Evolutionary conservation across 2,797 vertebrate genomes (phyloP).

Genomic region (Halcyon smyrnensis): DNA sequence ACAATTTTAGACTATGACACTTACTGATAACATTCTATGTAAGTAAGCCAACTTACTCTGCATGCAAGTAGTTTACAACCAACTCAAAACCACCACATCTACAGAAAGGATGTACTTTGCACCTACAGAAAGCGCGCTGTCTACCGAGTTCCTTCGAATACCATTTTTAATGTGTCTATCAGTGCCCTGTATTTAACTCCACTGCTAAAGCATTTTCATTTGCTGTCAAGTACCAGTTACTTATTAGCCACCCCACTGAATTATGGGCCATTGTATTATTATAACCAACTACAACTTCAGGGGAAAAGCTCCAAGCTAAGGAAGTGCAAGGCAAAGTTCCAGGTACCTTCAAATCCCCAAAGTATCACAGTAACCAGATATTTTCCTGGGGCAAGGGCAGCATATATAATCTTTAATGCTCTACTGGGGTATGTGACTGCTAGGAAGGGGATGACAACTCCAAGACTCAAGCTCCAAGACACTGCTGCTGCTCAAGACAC

Average conservation of each 20-base stretch:
- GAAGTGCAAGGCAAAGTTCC: not conserved
- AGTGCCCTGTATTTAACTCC: not conserved
- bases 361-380: not conserved
- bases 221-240: not conserved
- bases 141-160: not conserved
- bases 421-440: not conserved
- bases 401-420: not conserved
- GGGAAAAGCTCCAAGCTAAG: not conserved
- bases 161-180: not conserved
- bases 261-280: not conserved
- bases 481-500: not conserved
- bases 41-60: not conserved
- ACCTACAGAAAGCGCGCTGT: not conserved
- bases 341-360: not conserved
- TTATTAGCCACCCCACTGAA: not conserved
- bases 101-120: not conserved
- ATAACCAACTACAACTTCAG: not conserved
- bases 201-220: not conserved
- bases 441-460: not conserved
- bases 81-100: not conserved
- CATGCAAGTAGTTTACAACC: not conserved
- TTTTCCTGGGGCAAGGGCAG: not conserved
- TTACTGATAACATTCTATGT: rapidly evolving
- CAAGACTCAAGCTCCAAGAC: not conserved
- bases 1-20: not conserved